A percentile compares a stretch with the other conserved stretches of the same genome.
These are phyloP conservation scores for Diploptera punctata DNA, from an alignment of 2,888 invertebrate genomes.

Conservation along the genomic window DNA sequence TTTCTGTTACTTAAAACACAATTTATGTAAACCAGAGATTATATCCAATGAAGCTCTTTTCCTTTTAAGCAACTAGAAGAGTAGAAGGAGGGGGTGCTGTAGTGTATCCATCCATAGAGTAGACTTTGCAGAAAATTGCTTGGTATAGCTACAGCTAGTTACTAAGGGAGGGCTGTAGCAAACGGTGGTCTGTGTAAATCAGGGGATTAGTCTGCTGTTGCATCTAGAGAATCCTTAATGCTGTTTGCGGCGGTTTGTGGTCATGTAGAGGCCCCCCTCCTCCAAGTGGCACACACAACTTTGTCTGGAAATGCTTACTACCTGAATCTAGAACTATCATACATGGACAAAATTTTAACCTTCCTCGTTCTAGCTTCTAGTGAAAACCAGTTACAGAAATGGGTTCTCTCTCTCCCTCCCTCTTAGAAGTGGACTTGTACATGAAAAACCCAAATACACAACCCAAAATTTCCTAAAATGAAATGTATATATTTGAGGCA, in stretches of 20 bases:
- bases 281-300: conserved; percentile 4
- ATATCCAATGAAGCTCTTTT: neutral
- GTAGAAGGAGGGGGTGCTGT: too few relatives aligned
- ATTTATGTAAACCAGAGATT: too few relatives aligned
- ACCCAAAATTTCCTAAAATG: too few relatives aligned
- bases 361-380: too few relatives aligned
- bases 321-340: neutral
- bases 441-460: too few relatives aligned
- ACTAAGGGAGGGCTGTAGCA: neutral
- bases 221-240: conserved; percentile 38
- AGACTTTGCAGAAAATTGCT: conserved; percentile 16
- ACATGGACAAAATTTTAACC: too few relatives aligned
- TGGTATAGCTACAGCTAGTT: conserved; percentile 9
- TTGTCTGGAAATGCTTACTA: neutral
- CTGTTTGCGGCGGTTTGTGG: conserved; percentile 38
- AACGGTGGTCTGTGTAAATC: conserved; percentile 38
- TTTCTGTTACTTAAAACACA: too few relatives aligned
- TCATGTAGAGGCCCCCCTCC: neutral
- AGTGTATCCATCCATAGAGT: neutral
- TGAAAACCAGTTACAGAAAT: neutral
- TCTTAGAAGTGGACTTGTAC: too few relatives aligned
- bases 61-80: neutral
- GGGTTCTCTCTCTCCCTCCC: too few relatives aligned
- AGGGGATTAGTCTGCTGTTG: conserved; percentile 35
- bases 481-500: too few relatives aligned